phyloP scores from a whole-genome alignment of 1,140 invertebrate species.

The Bombus confusus region DNA sequence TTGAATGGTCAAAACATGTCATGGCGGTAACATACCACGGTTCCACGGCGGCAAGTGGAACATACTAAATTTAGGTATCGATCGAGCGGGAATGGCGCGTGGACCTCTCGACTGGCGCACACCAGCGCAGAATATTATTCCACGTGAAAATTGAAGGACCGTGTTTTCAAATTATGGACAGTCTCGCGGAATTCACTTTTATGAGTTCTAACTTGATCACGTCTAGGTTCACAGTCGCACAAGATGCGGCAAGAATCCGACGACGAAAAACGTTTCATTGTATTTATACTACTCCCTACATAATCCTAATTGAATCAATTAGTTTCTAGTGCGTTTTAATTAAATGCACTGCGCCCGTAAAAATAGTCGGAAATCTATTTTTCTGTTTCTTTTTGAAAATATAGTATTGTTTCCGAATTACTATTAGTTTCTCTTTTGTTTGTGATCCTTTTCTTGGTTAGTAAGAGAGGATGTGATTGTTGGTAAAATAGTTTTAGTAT shows the following conservation, averaged over 20 bases:
- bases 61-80: slow-evolving; percentile 56
- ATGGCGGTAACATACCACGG: slow-evolving; percentile 15
- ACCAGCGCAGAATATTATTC: slow-evolving; percentile 4
- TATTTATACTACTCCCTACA: not conserved
- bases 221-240: too few relatives aligned
- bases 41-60: slow-evolving; percentile 16
- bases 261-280: slow-evolving; percentile 10
- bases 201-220: slow-evolving; percentile 40
- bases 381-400: too few relatives aligned
- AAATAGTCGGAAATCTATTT: too few relatives aligned
- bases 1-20: slow-evolving; percentile 39
- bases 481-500: too few relatives aligned
- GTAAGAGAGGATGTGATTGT: too few relatives aligned
- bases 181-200: slow-evolving; percentile 33
- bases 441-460: too few relatives aligned
- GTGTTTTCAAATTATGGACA: slow-evolving; percentile 39
- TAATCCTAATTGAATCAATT: slow-evolving; percentile 40
- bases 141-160: slow-evolving; percentile 28
- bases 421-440: too few relatives aligned
- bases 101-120: not conserved
- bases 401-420: not conserved
- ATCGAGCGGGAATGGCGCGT: slow-evolving; percentile 37
- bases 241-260: not conserved
- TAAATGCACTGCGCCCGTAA: not conserved
- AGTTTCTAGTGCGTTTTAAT: slow-evolving; percentile 1